phyloP scores from a whole-genome alignment of 2,113 vertebrate species.

The Craseonycteris thonglongyai region DNA sequence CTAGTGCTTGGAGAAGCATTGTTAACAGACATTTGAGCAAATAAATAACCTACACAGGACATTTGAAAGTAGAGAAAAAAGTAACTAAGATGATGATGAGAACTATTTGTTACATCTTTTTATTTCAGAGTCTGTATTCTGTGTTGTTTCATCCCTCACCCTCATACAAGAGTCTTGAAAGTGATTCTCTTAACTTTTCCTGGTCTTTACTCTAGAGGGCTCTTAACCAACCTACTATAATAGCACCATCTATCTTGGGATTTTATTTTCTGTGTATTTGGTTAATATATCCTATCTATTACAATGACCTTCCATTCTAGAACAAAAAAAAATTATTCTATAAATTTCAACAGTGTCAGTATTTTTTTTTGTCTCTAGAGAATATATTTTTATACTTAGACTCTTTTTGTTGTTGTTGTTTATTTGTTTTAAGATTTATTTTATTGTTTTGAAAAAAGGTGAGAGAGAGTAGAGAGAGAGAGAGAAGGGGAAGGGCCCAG shows the following conservation, averaged over 20 bases:
- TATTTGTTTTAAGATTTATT: too few species aligned
- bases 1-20: neutral
- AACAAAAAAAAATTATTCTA: slow-evolving; percentile 41
- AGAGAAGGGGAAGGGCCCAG: too few species aligned
- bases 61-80: neutral
- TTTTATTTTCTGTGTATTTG: neutral
- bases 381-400: neutral
- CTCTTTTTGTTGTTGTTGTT: too few species aligned
- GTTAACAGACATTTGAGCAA: neutral
- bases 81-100: neutral
- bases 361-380: neutral
- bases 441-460: too few species aligned
- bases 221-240: neutral
- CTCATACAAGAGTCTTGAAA: neutral
- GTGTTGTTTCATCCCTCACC: neutral
- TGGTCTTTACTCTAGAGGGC: neutral
- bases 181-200: slow-evolving; percentile 3
- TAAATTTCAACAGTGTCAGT: slow-evolving; percentile 19
- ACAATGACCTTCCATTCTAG: neutral
- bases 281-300: neutral
- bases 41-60: neutral
- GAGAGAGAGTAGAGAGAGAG: too few species aligned
- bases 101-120: neutral
- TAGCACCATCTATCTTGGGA: neutral
- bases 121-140: neutral